Percentiles rank a stretch among this genome's conserved stretches.
phyloP scores from a whole-genome alignment of 2,888 invertebrate species.

The Philonicus albiceps region DNA sequence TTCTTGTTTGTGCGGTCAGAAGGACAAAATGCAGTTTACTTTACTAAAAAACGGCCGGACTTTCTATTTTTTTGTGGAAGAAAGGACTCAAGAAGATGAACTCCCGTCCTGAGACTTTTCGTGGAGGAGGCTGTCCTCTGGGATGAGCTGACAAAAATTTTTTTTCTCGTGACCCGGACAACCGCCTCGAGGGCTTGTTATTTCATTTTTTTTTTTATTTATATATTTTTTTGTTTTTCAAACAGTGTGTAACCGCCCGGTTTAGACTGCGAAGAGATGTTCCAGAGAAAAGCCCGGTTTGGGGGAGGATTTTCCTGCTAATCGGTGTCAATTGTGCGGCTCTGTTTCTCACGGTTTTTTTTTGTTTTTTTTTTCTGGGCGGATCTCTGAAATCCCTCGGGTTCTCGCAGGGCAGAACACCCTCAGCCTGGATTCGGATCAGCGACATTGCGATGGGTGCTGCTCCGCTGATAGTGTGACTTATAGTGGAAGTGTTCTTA shows the following conservation, averaged over 20 bases:
- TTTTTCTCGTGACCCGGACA: neutral
- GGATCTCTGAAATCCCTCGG: neutral
- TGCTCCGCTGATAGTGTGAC: neutral
- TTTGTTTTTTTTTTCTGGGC: neutral
- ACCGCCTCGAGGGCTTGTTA: neutral
- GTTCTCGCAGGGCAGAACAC: neutral
- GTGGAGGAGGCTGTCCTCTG: neutral
- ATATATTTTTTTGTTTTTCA: too few relatives aligned
- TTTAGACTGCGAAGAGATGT: neutral
- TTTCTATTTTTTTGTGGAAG: neutral
- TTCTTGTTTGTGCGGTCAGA: neutral
- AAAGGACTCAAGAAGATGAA: neutral
- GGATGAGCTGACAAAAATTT: neutral
- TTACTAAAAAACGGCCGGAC: neutral
- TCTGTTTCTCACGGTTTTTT: neutral
- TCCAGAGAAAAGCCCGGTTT: neutral
- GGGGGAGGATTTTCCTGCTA: neutral
- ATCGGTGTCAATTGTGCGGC: slow-evolving; percentile 3
- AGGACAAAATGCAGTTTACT: neutral
- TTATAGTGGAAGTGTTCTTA: slow-evolving; percentile 5
- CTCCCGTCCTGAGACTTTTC: neutral
- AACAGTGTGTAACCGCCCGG: neutral
- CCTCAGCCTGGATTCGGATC: neutral
- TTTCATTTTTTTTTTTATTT: neutral
- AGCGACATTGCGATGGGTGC: neutral